These are phyloP conservation scores for Mercenaria mercenaria DNA, from an alignment of 1,140 invertebrate species.

Conservation along the genomic window DNA sequence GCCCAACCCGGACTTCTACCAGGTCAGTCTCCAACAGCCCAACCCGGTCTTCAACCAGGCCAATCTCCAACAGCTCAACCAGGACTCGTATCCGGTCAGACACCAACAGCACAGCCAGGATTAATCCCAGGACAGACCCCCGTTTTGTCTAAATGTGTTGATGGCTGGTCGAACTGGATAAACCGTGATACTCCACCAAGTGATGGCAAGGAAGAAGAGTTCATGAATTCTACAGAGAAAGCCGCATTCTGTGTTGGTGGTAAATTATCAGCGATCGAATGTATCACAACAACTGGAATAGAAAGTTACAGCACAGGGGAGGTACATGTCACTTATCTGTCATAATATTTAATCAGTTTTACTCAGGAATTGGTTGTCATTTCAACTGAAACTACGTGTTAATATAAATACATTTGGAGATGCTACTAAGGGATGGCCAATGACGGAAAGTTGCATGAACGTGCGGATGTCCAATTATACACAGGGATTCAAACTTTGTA, in stretches of 20 bases:
- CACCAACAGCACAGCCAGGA: slow-evolving; percentile 58
- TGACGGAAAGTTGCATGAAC: too few species aligned
- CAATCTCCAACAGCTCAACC: slow-evolving; percentile 50
- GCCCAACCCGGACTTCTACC: background rate
- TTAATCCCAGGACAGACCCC: slow-evolving; percentile 19
- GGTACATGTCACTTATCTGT: slow-evolving; percentile 2
- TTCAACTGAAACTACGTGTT: too few species aligned
- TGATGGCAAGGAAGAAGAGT: slow-evolving; percentile 74
- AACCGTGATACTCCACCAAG: slow-evolving; percentile 72
- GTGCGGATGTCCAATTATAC: too few species aligned
- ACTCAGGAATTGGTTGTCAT: too few species aligned
- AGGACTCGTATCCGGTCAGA: slow-evolving; percentile 1
- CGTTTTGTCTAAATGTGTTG: background rate
- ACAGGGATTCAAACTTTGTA: too few species aligned
- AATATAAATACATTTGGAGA: too few species aligned
- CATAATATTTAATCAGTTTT: background rate
- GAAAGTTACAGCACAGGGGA: slow-evolving; percentile 73
- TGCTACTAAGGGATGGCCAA: too few species aligned
- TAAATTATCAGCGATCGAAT: slow-evolving; percentile 71
- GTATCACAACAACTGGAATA: slow-evolving; percentile 67
- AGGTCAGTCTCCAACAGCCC: slow-evolving; percentile 36
- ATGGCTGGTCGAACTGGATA: slow-evolving; percentile 72
- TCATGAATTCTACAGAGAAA: slow-evolving; percentile 72
- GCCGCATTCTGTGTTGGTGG: slow-evolving; percentile 74
- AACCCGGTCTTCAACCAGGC: background rate